Evolutionary conservation across 2,113 vertebrate genomes (phyloP).

Genomic region (Gambusia affinis): DNA sequence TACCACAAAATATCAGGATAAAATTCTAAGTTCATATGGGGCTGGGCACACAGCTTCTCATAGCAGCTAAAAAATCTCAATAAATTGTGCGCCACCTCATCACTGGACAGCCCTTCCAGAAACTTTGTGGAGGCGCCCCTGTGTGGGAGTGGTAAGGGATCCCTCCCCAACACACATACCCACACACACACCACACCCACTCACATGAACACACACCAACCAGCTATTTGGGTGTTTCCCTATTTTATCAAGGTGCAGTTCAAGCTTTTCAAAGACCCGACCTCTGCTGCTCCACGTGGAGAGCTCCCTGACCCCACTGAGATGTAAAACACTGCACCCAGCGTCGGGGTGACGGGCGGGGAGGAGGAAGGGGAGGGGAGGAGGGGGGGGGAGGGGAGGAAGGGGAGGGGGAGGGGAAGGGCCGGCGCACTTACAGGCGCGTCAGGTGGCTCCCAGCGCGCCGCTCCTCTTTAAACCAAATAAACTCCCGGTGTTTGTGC

Average conservation of each 20-base stretch:
- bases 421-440: not conserved
- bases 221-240: constrained; percentile 66
- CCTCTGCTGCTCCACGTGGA: constrained; percentile 16
- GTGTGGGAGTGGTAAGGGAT: constrained; percentile 54
- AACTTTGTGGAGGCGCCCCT: not conserved
- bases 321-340: constrained; percentile 17
- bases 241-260: constrained; percentile 57
- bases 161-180: constrained; percentile 19
- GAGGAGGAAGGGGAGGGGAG: not conserved
- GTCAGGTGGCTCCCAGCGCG: constrained; percentile 62
- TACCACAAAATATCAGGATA: no score
- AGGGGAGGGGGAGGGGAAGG: no score
- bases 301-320: constrained; percentile 41
- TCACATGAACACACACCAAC: not conserved
- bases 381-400: no score
- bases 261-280: constrained; percentile 50
- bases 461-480: constrained; percentile 37
- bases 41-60: no score
- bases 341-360: not conserved
- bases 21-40: no score
- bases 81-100: not conserved
- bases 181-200: no score
- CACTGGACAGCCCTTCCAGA: not conserved
- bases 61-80: not conserved
- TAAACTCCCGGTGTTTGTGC: constrained; percentile 35